Conservation (phyloP, 2,113 vertebrate genomes). For the Struthio camelus region DNA sequence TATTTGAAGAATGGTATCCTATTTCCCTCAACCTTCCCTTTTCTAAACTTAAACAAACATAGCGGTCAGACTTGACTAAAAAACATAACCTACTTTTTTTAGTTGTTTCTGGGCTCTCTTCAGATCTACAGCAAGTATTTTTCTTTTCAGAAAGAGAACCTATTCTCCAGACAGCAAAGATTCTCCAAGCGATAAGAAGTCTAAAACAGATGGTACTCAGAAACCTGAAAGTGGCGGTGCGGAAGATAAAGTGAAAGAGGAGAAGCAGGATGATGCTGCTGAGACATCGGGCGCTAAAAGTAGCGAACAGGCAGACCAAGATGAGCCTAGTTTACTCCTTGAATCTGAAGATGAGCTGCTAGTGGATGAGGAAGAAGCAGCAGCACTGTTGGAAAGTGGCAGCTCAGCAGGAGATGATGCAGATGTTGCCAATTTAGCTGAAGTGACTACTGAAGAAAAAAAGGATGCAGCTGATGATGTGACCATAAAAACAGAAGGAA, state of each 20-base stretch:
- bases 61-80: background rate
- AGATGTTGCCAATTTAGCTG: conserved; percentile 76
- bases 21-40: background rate
- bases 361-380: conserved; percentile 81
- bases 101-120: background rate
- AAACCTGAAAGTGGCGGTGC: conserved; percentile 69
- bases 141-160: conserved; percentile 76
- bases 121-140: background rate
- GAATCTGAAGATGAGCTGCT: conserved; percentile 82
- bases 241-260: conserved; percentile 78
- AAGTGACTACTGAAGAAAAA: conserved; percentile 73
- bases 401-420: conserved; percentile 80
- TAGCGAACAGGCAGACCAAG: conserved; percentile 73
- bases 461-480: conserved; percentile 72
- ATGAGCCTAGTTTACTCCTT: conserved; percentile 74
- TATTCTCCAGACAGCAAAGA: conserved; percentile 83
- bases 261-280: conserved; percentile 74
- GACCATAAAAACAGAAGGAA: conserved; percentile 67
- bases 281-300: conserved; percentile 70
- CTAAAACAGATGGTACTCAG: conserved; percentile 74
- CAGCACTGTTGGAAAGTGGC: conserved; percentile 80
- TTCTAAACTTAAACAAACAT: background rate
- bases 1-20: background rate
- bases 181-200: conserved; percentile 78
- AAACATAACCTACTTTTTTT: background rate